A percentile compares a stretch with the other conserved stretches of the same genome.
These are phyloP conservation scores for Motacilla alba DNA, from an alignment of 2,113 vertebrate genomes.

Conservation along the genomic window DNA sequence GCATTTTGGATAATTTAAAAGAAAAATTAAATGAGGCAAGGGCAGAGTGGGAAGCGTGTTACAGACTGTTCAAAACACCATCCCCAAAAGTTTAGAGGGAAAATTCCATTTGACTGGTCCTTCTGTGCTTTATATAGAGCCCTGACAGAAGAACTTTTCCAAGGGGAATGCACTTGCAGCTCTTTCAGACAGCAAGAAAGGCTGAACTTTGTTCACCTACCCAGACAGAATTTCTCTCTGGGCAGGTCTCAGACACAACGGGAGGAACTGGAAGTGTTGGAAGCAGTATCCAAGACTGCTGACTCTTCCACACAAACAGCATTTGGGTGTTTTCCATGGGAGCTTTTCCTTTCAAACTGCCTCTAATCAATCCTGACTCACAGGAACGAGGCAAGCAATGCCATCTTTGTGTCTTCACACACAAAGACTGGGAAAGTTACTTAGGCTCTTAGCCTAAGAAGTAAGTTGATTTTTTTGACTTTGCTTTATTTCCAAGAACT, in stretches of 20 bases:
- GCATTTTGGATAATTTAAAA: not conserved
- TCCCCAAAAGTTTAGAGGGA: not conserved
- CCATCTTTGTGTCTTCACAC: not conserved
- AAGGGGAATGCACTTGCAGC: not conserved
- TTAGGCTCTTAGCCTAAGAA: not conserved
- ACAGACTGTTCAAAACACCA: not conserved
- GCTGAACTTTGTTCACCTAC: not conserved
- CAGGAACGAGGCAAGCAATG: not conserved
- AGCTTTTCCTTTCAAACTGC: not conserved
- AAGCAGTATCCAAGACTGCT: not conserved
- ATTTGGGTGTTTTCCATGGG: not conserved
- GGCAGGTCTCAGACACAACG: not conserved
- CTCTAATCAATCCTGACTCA: not conserved
- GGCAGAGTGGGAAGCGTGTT: constrained; percentile 7
- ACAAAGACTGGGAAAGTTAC: not conserved
- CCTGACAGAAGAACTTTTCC: not conserved
- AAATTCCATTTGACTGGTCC: not conserved
- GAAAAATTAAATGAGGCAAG: constrained; percentile 1
- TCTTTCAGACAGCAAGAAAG: not conserved
- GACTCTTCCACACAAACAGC: not conserved
- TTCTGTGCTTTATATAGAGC: not conserved
- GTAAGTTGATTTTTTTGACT: not conserved
- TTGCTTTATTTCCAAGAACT: not conserved
- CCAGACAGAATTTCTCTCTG: not conserved
- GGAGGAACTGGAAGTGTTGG: not conserved